phyloP scores from a whole-genome alignment of 2,113 vertebrate genomes.

The Perca schrenkii region DNA sequence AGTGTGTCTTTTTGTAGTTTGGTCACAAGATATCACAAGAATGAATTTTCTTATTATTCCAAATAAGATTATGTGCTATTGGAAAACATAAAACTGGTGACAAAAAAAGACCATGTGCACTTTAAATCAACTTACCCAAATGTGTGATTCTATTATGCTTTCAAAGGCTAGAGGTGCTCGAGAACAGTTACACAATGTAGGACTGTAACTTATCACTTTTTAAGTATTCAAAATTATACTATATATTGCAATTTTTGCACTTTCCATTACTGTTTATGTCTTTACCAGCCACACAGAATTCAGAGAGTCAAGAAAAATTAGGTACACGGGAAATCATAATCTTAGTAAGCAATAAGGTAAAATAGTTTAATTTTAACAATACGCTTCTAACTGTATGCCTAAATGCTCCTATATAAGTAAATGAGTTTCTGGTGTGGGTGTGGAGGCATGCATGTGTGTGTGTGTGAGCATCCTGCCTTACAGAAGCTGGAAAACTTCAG shows the following conservation, averaged over 20 bases:
- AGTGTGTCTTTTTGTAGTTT: slow-evolving; percentile 24
- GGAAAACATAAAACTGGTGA: slow-evolving; percentile 9
- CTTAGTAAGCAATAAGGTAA: background rate
- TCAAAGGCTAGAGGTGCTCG: background rate
- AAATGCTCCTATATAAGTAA: background rate
- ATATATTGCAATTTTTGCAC: background rate
- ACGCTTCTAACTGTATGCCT: background rate
- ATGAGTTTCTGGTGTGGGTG: slow-evolving; percentile 13
- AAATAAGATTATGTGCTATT: slow-evolving; percentile 54
- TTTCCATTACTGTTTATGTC: background rate
- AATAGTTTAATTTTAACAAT: background rate
- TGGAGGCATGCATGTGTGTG: slow-evolving; percentile 2
- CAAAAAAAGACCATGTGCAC: slow-evolving; percentile 30
- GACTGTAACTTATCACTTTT: background rate
- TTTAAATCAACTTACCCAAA: slow-evolving; percentile 36
- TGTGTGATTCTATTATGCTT: slow-evolving; percentile 18
- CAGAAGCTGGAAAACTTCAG: slow-evolving; percentile 64
- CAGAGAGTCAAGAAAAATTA: background rate
- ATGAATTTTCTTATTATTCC: slow-evolving; percentile 32
- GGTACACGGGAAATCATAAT: background rate
- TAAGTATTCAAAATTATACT: background rate
- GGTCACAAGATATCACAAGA: slow-evolving; percentile 54
- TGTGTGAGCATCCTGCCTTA: slow-evolving; percentile 42
- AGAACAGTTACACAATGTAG: slow-evolving; percentile 3
- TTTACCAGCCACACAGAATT: background rate